phyloP scores from a whole-genome alignment of 1,140 invertebrate species.

The Cyrtorhinus lividipennis region DNA sequence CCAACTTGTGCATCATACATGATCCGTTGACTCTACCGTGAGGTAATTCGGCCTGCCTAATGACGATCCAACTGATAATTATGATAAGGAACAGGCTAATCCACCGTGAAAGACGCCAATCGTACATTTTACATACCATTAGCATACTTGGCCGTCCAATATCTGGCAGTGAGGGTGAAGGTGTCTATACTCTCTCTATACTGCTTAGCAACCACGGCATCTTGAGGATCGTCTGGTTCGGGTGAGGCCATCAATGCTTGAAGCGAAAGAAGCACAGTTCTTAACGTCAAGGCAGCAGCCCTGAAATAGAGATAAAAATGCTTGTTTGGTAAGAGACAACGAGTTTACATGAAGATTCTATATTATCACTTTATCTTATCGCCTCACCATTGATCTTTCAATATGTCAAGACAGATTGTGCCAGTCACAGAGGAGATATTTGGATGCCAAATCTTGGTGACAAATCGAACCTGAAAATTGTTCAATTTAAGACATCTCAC shows the following conservation, averaged over 20 bases:
- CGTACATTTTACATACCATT: too few species aligned
- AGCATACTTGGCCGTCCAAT: slow-evolving; percentile 93
- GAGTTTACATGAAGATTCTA: too few species aligned
- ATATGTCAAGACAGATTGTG: slow-evolving; percentile 96
- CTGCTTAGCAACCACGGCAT: slow-evolving; percentile 94
- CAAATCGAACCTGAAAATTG: slow-evolving; percentile 61
- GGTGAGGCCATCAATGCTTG: slow-evolving; percentile 84
- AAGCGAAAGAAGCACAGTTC: slow-evolving; percentile 84
- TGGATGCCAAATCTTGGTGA: slow-evolving; percentile 99
- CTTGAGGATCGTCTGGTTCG: slow-evolving; percentile 92
- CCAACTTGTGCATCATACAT: too few species aligned
- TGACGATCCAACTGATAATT: too few species aligned
- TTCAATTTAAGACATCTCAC: too few species aligned
- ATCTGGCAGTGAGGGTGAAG: slow-evolving; percentile 75
- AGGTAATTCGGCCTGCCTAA: too few species aligned
- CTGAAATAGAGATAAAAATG: slow-evolving; percentile 30
- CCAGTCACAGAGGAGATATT: slow-evolving; percentile 99
- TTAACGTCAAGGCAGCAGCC: slow-evolving; percentile 96
- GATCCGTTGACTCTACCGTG: too few species aligned
- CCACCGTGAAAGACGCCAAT: too few species aligned
- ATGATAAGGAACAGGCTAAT: too few species aligned
- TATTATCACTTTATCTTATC: too few species aligned
- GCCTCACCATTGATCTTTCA: slow-evolving; percentile 95
- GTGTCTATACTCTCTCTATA: slow-evolving; percentile 78
- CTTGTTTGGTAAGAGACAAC: background rate